phyloP scores from a whole-genome alignment of 64 coral and sea anemone species.

The Pachyseris speciosa region DNA sequence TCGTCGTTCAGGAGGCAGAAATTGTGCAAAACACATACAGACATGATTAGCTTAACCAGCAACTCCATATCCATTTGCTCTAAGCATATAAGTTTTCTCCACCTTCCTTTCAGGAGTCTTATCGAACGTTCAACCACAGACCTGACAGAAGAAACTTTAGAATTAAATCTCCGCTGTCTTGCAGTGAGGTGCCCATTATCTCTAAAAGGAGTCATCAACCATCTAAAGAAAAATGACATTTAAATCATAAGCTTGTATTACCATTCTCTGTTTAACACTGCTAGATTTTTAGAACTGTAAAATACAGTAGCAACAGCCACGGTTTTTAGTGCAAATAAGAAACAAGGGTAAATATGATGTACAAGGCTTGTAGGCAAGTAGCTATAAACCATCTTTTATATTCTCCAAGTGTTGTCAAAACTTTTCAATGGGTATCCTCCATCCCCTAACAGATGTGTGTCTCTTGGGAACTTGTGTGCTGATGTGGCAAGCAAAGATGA shows the following conservation, averaged over 20 bases:
- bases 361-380: too few species aligned
- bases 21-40: constrained; percentile 46
- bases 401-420: neutral
- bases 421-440: constrained; percentile 9
- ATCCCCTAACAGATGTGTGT: constrained; percentile 34
- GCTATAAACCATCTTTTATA: neutral
- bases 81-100: too few species aligned
- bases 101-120: constrained; percentile 67
- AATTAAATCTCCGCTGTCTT: constrained; percentile 49
- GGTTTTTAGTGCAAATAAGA: too few species aligned
- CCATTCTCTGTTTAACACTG: neutral
- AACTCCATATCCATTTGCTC: constrained; percentile 64
- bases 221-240: too few species aligned
- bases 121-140: constrained; percentile 21
- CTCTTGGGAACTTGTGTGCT: neutral
- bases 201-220: constrained; percentile 50
- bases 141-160: constrained; percentile 20
- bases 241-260: neutral
- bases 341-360: too few species aligned
- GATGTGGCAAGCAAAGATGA: neutral
- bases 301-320: neutral
- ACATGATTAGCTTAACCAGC: constrained; percentile 60
- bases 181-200: constrained; percentile 50
- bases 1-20: too few species aligned
- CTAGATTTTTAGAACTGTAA: too few species aligned